Conservation (phyloP, 2,888 invertebrate genomes). For the Synergus umbraculus region DNA sequence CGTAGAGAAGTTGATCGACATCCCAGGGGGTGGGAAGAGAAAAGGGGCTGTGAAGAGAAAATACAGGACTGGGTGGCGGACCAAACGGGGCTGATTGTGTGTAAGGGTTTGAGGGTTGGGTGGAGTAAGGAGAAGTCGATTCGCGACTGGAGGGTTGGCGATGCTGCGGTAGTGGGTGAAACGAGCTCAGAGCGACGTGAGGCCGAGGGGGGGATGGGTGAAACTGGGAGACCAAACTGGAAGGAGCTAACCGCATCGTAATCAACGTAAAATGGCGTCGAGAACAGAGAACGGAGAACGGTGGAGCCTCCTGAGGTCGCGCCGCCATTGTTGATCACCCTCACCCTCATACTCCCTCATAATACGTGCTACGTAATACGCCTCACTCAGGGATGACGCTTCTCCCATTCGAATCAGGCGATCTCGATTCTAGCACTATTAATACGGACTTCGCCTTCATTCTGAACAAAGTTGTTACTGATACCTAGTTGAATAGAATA, state of each 20-base stretch:
- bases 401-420: slow-evolving; percentile 27
- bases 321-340: slow-evolving; percentile 55
- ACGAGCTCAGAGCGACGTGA: slow-evolving; percentile 48
- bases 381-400: slow-evolving; percentile 32
- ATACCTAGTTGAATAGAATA: background rate
- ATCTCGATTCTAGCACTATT: slow-evolving; percentile 34
- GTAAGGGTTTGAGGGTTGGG: slow-evolving; percentile 34
- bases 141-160: slow-evolving; percentile 42
- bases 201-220: slow-evolving; percentile 44
- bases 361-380: slow-evolving; percentile 36
- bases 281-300: slow-evolving; percentile 60
- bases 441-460: slow-evolving; percentile 7
- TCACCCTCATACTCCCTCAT: slow-evolving; percentile 30
- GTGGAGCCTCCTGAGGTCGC: slow-evolving; percentile 56
- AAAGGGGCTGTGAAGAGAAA: background rate
- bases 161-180: slow-evolving; percentile 50
- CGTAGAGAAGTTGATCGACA: slow-evolving; percentile 35
- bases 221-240: slow-evolving; percentile 51
- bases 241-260: slow-evolving; percentile 73
- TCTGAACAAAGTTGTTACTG: slow-evolving; percentile 32
- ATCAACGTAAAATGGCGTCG: slow-evolving; percentile 75
- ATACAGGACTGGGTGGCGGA: slow-evolving; percentile 24
- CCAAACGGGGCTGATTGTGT: slow-evolving; percentile 41
- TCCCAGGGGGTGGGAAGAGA: slow-evolving; percentile 21
- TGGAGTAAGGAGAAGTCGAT: slow-evolving; percentile 31